phyloP scores from a whole-genome alignment of 2,888 invertebrate species.

The Idaea biselata region DNA sequence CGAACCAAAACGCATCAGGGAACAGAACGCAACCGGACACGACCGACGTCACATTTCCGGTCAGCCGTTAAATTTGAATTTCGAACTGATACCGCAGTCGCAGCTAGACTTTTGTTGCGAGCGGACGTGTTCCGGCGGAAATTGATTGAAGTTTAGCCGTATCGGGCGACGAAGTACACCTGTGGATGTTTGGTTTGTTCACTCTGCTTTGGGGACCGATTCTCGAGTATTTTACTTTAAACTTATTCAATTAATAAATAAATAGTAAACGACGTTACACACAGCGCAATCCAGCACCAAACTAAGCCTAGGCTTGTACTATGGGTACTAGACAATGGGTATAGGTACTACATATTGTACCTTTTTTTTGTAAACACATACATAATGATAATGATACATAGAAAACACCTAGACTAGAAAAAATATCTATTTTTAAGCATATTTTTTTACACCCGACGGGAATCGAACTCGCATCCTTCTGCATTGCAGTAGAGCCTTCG shows the following conservation, averaged over 20 bases:
- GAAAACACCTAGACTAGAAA: too few relatives aligned
- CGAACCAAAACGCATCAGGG: conserved; percentile 19
- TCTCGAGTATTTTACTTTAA: background rate
- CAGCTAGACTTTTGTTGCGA: conserved; percentile 55
- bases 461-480: too few relatives aligned
- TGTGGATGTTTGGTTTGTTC: background rate
- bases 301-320: too few relatives aligned
- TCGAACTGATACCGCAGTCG: conserved; percentile 67
- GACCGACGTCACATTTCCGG: conserved; percentile 66
- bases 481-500: too few relatives aligned
- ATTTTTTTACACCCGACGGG: too few relatives aligned
- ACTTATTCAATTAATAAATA: background rate
- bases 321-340: too few relatives aligned
- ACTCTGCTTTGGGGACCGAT: background rate
- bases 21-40: conserved; percentile 48
- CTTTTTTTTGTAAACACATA: too few relatives aligned
- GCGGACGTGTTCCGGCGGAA: conserved; percentile 55
- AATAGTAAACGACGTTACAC: too few relatives aligned
- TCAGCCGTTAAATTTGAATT: conserved; percentile 76
- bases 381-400: too few relatives aligned
- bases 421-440: too few relatives aligned
- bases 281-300: too few relatives aligned
- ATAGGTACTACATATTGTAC: too few relatives aligned
- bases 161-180: background rate
- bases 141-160: conserved; percentile 38